Conservation (phyloP, 1,140 invertebrate genomes). For the Drosophila arawakana region DNA sequence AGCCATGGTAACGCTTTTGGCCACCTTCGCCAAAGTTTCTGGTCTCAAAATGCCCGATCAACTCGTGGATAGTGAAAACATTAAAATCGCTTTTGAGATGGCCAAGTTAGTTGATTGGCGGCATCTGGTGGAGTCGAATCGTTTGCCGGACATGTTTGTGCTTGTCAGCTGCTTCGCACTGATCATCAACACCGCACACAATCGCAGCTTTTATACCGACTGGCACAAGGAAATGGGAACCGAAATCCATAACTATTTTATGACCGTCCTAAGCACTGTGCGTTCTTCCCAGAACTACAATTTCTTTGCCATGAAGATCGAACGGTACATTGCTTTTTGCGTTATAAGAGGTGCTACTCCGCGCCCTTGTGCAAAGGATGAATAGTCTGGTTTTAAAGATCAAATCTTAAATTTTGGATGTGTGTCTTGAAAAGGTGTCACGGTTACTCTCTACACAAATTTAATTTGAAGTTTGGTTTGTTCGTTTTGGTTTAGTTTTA, state of each 20-base stretch:
- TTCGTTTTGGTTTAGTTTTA: too few relatives aligned
- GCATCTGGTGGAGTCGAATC: not conserved
- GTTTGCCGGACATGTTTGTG: constrained; percentile 10
- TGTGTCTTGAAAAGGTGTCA: too few relatives aligned
- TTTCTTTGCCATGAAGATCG: constrained; percentile 9
- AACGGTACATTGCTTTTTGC: too few relatives aligned
- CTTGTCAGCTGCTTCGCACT: constrained; percentile 16
- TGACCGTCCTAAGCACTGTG: constrained; percentile 6
- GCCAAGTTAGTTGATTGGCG: constrained; percentile 20
- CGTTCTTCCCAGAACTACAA: constrained; percentile 2
- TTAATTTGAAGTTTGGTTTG: too few relatives aligned
- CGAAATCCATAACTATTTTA: constrained; percentile 20
- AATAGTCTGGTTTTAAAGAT: too few relatives aligned
- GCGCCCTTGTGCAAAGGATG: too few relatives aligned
- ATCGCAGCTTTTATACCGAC: not conserved
- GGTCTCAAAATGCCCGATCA: not conserved
- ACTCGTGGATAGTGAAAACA: constrained; percentile 7
- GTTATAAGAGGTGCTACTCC: too few relatives aligned
- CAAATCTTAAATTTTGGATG: too few relatives aligned
- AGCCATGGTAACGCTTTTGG: constrained; percentile 22
- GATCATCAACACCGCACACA: constrained; percentile 18
- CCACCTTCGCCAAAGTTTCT: constrained; percentile 15
- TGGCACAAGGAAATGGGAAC: constrained; percentile 6
- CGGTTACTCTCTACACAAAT: too few relatives aligned
- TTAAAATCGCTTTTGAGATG: constrained; percentile 16